Base-by-base conservation (phyloP, 2,888 invertebrate species). In the Ethmia dodecea region DNA sequence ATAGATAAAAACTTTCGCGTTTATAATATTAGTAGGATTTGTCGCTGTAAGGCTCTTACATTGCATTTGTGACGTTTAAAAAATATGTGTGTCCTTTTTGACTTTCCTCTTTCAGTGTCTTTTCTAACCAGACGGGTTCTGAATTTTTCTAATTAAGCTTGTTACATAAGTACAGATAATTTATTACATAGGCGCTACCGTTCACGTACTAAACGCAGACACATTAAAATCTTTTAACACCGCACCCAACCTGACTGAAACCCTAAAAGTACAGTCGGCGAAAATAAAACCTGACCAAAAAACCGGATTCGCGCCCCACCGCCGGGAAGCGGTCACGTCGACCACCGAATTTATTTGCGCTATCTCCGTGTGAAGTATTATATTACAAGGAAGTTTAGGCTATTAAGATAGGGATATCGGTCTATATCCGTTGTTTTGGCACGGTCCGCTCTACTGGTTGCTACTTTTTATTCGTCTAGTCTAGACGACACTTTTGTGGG, bases 351-450 rank as follows among this genome's bases (percentile, higher is more conserved):
- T 72, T 74, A 74, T 72, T 71, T 49, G 66, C 36, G 24, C 54
- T 55, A 58, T 52, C 57, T 48, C 38, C 47, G 53, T 42, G 53
- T 55, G 52, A 58, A 50, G 66, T 70, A 67, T 72, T 54, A 55
- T 55, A 60, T 71, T 65, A 61, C 48, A 50, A 63, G 72, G 71
- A 71, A 68, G 69, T 68, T 57, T 52, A 53, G 53, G 62, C 65
- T 56, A 59, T 71, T 65, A 59, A 74, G 75, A 75, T 74, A 75
- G 68, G 61, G 55, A 53, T 58, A 60, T 60, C 62, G 63, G 55
- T 51, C 49, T 64, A 62, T 70, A 69, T 68, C 71, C 71, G 65
- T 48, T 60, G 45, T 51, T 52, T 48, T 47, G 54, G 61, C 57
- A 53, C 39, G 37, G 35, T 37, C 30, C 14, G 37, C 32, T 28